Evolutionary conservation across 1,140 invertebrate species (phyloP), one percentile per base, ranked within the genome.

Genomic region (Teleopsis dalmanni): DNA sequence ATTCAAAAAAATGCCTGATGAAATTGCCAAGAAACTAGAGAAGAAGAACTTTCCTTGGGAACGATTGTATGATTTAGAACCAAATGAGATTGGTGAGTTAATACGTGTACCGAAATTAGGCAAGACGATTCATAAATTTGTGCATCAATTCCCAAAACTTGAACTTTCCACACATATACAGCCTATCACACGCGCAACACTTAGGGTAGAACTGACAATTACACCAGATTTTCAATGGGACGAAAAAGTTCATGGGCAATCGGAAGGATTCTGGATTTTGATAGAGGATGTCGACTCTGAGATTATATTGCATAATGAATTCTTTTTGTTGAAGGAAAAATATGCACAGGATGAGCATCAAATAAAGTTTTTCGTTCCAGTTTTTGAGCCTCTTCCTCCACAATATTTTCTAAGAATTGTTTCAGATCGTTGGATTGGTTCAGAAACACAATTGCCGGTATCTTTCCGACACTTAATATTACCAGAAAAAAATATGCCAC

Each of bases 141-240:
- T 99, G 14, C 93, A 97, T 73, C 94, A 96, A 70, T 95, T 98
- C 60, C 95, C 95, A 0, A 95, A 95, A 72, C 65, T 98, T 26
- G 92, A 96, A 60, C 72, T 99, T 1, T 85, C 91, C 0, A 95
- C 93, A 0, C 94, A 97, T 61, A 95, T 98, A 57, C 94, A 99
- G 68, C 97, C 97, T 1, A 95, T 99, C 36, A 99, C 96, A 0
- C 75, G 95, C 47, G 92, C 93, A 8, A 97, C 94, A 0, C 70
- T 98, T 0, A 76, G 91, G 47, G 92, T 99, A 2, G 95, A 99
- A 72, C 74, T 99, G 2, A 98, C 94, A 1, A 94, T 99, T n/a
- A 96, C 93, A 0, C 95, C 97, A 0, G 95, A 99, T 73, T 99
- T 99, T 72, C 90, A 97, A 62, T 99, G 97, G 96, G 95, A 99